Evolutionary conservation across 2,797 vertebrate genomes (phyloP).

Genomic region (Takifugu ocellatus): DNA sequence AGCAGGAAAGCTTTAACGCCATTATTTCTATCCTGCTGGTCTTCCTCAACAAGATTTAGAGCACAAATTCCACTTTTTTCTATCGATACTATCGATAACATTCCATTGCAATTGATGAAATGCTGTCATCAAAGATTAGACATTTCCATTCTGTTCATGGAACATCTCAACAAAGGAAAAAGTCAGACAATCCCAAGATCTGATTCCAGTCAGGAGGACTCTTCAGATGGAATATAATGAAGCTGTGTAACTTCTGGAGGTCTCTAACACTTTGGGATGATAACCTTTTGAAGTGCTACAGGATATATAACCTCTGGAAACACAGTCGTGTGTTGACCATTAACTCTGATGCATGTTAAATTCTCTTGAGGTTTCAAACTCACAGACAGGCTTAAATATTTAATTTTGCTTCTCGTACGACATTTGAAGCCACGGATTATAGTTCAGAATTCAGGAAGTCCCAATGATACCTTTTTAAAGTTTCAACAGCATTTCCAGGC

Average conservation of each 20-base stretch:
- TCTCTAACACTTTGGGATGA: slow-evolving; percentile 34
- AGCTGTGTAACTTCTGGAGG: slow-evolving; percentile 29
- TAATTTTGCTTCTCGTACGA: slow-evolving; percentile 32
- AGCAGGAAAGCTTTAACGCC: too few relatives aligned
- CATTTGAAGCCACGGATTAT: slow-evolving; percentile 23
- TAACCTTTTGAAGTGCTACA: slow-evolving; percentile 62
- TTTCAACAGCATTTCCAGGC: too few relatives aligned
- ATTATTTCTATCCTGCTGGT: too few relatives aligned
- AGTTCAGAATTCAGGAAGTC: slow-evolving; percentile 21
- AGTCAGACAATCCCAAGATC: too few relatives aligned
- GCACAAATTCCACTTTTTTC: too few relatives aligned
- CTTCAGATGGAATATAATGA: slow-evolving; percentile 28
- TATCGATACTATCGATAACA: too few relatives aligned
- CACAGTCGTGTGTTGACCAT: slow-evolving; percentile 57
- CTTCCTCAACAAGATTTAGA: too few relatives aligned
- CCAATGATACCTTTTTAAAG: not conserved
- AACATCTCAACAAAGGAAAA: too few relatives aligned
- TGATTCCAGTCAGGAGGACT: too few relatives aligned
- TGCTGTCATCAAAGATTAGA: too few relatives aligned
- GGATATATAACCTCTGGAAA: slow-evolving; percentile 60
- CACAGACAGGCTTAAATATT: slow-evolving; percentile 42
- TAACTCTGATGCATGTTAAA: slow-evolving; percentile 59
- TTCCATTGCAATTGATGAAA: too few relatives aligned
- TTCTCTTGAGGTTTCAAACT: slow-evolving; percentile 37
- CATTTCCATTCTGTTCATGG: too few relatives aligned